phyloP scores from a whole-genome alignment of 2,888 invertebrate genomes.

The Hyalella azteca region DNA sequence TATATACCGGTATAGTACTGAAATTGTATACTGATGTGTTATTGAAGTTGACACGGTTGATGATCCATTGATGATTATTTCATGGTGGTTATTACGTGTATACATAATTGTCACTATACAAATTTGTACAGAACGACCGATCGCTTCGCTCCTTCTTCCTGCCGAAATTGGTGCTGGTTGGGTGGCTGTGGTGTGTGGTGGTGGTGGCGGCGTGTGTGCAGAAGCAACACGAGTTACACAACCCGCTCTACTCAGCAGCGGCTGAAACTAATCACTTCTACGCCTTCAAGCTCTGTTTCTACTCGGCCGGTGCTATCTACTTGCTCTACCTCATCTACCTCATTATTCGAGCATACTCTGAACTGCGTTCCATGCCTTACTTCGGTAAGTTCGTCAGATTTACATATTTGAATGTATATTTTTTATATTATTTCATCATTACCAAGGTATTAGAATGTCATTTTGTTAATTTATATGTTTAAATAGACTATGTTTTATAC shows the following conservation, averaged over 20 bases:
- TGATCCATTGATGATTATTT: no score
- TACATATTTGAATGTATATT: no score
- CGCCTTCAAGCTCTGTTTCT: constrained; percentile 84
- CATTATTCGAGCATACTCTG: constrained; percentile 88
- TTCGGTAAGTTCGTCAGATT: constrained; percentile 89
- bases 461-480: no score
- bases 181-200: constrained; percentile 84
- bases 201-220: constrained; percentile 88
- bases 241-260: constrained; percentile 77
- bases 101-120: no score
- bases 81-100: no score
- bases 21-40: no score
- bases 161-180: constrained; percentile 85
- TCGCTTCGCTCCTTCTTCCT: constrained; percentile 85
- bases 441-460: no score
- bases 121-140: constrained; percentile 87
- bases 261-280: constrained; percentile 54
- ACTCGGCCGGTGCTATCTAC: constrained; percentile 82
- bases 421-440: no score
- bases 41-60: no score
- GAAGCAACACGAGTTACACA: constrained; percentile 82
- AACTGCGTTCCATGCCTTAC: constrained; percentile 94
- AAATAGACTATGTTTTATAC: no score
- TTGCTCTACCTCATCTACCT: constrained; percentile 82
- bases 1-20: no score